These are phyloP conservation scores for Pontoporia blainvillei DNA, from an alignment of 2,113 vertebrate species.

Conservation along the genomic window DNA sequence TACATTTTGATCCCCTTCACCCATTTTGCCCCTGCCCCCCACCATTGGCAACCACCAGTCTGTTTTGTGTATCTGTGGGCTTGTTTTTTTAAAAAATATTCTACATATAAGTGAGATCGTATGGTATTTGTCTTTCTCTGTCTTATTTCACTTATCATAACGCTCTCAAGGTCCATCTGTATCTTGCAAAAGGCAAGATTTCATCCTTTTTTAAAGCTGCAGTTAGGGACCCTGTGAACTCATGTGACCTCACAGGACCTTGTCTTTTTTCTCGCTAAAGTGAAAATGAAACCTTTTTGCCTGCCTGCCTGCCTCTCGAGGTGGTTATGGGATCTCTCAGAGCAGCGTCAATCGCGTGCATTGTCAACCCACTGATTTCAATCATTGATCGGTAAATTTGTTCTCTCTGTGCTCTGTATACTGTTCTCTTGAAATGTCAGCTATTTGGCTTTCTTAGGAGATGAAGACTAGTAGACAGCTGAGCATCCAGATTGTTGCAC, in stretches of 20 bases:
- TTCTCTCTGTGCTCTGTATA: too few species aligned
- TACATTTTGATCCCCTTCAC: background rate
- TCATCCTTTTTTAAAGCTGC: background rate
- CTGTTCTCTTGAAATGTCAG: background rate
- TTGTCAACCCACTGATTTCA: background rate
- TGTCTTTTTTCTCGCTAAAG: background rate
- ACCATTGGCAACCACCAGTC: background rate
- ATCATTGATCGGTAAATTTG: background rate
- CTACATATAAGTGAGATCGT: background rate
- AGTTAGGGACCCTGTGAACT: background rate
- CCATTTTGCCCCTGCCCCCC: background rate
- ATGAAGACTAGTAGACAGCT: background rate
- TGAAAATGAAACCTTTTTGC: background rate
- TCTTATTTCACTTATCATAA: background rate
- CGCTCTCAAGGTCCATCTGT: background rate
- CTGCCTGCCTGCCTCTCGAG: too few species aligned
- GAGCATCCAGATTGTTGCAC: background rate
- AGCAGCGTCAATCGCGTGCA: rapidly evolving
- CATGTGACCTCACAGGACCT: background rate
- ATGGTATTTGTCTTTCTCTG: background rate
- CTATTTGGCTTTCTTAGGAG: background rate
- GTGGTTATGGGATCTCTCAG: background rate
- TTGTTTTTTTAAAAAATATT: background rate
- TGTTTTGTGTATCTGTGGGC: background rate
- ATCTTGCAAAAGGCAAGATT: background rate